A percentile compares a stretch with the other conserved stretches of the same genome.
Conservation (phyloP, 2,113 vertebrate genomes). For the Chaenocephalus aceratus region DNA sequence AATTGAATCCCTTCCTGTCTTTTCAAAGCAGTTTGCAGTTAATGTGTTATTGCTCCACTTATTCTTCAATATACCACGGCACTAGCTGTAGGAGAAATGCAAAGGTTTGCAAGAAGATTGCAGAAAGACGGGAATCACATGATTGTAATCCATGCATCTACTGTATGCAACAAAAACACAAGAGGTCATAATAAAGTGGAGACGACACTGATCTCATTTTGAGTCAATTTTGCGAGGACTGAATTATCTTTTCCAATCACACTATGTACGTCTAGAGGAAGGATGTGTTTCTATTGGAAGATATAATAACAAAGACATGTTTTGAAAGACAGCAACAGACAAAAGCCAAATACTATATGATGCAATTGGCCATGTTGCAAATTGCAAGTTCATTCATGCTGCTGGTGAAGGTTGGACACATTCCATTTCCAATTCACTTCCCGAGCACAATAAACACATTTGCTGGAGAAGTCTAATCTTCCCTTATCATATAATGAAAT, state of each 20-base stretch:
- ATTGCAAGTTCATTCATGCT: conserved; percentile 21
- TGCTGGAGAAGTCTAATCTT: conserved; percentile 58
- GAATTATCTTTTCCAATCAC: not conserved
- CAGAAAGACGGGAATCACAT: not conserved
- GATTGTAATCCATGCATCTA: conserved; percentile 1
- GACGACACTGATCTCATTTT: not conserved
- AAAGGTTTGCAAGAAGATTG: conserved; percentile 25
- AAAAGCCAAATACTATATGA: conserved; percentile 13
- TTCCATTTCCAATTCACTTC: conserved; percentile 62
- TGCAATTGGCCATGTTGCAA: conserved; percentile 30
- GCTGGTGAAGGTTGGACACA: conserved; percentile 9
- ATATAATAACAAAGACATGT: not conserved
- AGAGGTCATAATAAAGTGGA: not conserved
- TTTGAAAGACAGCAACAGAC: conserved; percentile 23
- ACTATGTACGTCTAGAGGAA: not conserved
- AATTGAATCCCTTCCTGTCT: conserved; percentile 51
- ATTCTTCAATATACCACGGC: conserved; percentile 27
- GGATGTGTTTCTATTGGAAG: not conserved
- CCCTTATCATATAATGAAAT: conserved; percentile 79
- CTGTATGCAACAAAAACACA: not conserved
- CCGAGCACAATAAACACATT: conserved; percentile 67
- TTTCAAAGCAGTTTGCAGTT: conserved; percentile 41
- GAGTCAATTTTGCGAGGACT: not conserved
- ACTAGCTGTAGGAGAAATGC: conserved; percentile 14
- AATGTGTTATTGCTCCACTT: conserved; percentile 51